Percentiles rank a stretch among this genome's conserved stretches.
Conservation (phyloP, 2,113 vertebrate species). For the Myrmophylax atrothorax region DNA sequence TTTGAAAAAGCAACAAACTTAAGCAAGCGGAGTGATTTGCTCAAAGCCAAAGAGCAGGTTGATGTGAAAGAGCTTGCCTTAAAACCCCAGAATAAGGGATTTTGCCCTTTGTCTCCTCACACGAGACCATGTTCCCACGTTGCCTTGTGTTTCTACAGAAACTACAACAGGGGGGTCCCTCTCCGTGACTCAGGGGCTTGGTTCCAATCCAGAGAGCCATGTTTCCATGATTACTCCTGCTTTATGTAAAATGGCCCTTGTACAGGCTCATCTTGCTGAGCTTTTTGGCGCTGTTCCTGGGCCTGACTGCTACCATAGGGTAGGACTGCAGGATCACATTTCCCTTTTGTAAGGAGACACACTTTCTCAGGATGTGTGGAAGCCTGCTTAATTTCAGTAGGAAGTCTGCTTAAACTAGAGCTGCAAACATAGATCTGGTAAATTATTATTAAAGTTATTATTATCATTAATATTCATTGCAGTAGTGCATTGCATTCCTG, state of each 20-base stretch:
- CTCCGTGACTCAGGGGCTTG: constrained; percentile 48
- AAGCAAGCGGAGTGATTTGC: constrained; percentile 47
- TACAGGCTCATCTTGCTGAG: constrained; percentile 54
- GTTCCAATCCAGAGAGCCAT: constrained; percentile 34
- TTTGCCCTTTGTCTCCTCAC: neutral
- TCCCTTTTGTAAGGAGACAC: constrained; percentile 39
- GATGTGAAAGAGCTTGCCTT: constrained; percentile 34
- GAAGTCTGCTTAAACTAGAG: neutral
- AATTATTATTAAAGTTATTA: neutral
- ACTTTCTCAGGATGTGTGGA: neutral
- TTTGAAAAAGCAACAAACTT: constrained; percentile 47
- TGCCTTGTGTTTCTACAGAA: constrained; percentile 12
- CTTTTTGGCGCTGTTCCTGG: constrained; percentile 35
- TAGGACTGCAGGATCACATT: constrained; percentile 41
- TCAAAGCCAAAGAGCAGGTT: constrained; percentile 49
- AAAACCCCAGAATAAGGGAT: constrained; percentile 47
- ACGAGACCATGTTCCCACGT: neutral
- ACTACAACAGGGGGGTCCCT: neutral
- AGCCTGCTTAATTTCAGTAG: constrained; percentile 23
- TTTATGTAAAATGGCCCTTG: constrained; percentile 65
- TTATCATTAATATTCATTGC: constrained; percentile 5
- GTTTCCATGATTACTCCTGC: constrained; percentile 52
- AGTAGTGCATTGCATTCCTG: neutral
- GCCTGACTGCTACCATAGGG: constrained; percentile 34
- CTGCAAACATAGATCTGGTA: neutral